These are phyloP conservation scores for Dryadula phaetusa DNA, from an alignment of 2,888 invertebrate species.

Conservation along the genomic window DNA sequence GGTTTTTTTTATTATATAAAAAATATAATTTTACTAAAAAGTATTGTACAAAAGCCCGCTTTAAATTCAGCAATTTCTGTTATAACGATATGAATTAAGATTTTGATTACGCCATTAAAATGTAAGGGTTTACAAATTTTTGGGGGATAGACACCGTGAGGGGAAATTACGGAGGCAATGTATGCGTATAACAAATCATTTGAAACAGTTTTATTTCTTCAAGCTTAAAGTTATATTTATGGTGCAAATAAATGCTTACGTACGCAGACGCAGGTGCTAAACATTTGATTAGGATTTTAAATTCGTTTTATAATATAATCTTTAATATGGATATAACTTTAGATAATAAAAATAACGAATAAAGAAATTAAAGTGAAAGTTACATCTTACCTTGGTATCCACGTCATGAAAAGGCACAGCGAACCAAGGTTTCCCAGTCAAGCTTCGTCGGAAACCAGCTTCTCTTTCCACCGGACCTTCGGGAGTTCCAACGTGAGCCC, in stretches of 20 bases:
- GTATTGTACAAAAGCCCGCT: not conserved
- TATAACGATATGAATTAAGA: constrained; percentile 23
- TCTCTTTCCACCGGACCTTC: constrained; percentile 87
- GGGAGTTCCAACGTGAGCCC: constrained; percentile 84
- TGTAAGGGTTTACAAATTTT: constrained; percentile 17
- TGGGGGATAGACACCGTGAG: constrained; percentile 3
- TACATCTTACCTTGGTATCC: constrained; percentile 85
- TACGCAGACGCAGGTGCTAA: constrained; percentile 1
- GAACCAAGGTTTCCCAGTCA: constrained; percentile 88
- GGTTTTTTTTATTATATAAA: too few relatives aligned
- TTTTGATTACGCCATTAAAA: constrained; percentile 27
- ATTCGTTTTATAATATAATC: too few relatives aligned
- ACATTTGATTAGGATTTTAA: not conserved
- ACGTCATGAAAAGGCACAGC: constrained; percentile 89
- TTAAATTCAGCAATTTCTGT: constrained; percentile 26
- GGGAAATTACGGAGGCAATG: constrained; percentile 4
- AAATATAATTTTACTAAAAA: not conserved
- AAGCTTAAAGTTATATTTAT: constrained; percentile 9
- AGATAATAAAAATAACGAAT: not conserved
- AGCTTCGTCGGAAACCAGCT: constrained; percentile 85
- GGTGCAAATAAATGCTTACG: not conserved
- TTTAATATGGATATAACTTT: too few relatives aligned
- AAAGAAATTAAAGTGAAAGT: not conserved
- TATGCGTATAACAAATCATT: not conserved
- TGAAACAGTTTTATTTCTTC: not conserved